phyloP scores from a whole-genome alignment of 1,140 invertebrate genomes.

The Eufriesea mexicana region DNA sequence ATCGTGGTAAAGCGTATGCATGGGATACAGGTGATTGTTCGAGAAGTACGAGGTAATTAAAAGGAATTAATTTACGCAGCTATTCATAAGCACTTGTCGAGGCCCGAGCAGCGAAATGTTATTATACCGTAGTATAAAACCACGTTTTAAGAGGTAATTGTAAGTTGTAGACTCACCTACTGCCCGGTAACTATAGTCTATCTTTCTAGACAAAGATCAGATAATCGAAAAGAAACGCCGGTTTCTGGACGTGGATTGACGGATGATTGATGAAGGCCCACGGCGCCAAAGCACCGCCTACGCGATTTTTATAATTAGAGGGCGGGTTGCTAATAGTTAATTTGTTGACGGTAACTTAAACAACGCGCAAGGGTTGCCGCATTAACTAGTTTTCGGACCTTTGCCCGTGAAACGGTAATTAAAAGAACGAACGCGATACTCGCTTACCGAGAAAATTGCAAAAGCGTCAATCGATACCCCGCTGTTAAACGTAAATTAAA shows the following conservation, averaged over 20 bases:
- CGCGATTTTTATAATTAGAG: slow-evolving; percentile 63
- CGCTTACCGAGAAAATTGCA: not conserved
- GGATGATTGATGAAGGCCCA: slow-evolving; percentile 63
- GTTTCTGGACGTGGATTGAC: slow-evolving; percentile 52
- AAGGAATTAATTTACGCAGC: no score
- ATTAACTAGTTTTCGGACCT: slow-evolving; percentile 9
- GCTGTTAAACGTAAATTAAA: no score
- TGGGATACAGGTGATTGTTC: no score
- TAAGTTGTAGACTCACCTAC: slow-evolving; percentile 39
- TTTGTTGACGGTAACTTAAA: slow-evolving; percentile 27
- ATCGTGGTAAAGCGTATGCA: no score
- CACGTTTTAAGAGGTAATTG: slow-evolving; percentile 22
- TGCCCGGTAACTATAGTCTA: slow-evolving; percentile 37
- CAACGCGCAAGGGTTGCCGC: not conserved
- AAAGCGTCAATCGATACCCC: not conserved
- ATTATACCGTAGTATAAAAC: no score
- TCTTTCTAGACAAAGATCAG: slow-evolving; percentile 53
- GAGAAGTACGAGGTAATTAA: no score
- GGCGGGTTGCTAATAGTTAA: slow-evolving; percentile 59
- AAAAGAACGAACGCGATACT: not conserved
- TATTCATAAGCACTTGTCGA: not conserved
- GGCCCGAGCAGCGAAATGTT: not conserved
- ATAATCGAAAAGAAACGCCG: slow-evolving; percentile 47
- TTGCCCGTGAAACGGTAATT: not conserved
- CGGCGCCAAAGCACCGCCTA: slow-evolving; percentile 61